Conservation (phyloP, 1,140 invertebrate species). For the Cotesia vestalis region DNA sequence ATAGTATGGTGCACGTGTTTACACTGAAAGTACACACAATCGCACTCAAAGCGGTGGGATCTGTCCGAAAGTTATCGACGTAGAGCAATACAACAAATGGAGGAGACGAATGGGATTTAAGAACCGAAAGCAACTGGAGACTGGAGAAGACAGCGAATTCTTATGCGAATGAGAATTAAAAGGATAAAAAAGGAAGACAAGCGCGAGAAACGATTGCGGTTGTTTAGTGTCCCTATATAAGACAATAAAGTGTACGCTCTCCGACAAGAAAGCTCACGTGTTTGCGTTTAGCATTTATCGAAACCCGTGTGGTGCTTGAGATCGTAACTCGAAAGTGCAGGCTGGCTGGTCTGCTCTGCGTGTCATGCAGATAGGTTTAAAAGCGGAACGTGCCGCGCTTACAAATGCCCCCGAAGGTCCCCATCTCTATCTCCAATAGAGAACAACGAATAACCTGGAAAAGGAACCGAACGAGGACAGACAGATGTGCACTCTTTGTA, state of each 20-base stretch:
- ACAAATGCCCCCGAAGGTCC: conserved; percentile 53
- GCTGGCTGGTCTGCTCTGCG: conserved; percentile 51
- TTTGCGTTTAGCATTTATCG: conserved; percentile 66
- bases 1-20: not conserved
- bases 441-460: not conserved
- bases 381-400: conserved; percentile 64
- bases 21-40: conserved; percentile 17
- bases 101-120: not conserved
- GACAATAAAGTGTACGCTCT: conserved; percentile 54
- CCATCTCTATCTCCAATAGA: not conserved
- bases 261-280: conserved; percentile 65
- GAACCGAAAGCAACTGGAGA: not conserved
- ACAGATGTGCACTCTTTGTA: not conserved
- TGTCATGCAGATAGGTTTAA: conserved; percentile 66
- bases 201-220: conserved; percentile 1
- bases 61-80: conserved; percentile 20
- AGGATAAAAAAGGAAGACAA: not conserved
- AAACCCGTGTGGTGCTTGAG: conserved; percentile 55
- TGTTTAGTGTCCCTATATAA: conserved; percentile 13
- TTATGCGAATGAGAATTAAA: not conserved
- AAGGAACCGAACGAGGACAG: not conserved
- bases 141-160: not conserved
- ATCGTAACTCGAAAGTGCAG: conserved; percentile 63
- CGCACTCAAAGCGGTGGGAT: conserved; percentile 12
- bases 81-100: no score